Evolutionary conservation across 2,113 vertebrate species (phyloP), one percentile per base, ranked within the genome.

Genomic region (Stomatorhinus ivindoensis): DNA sequence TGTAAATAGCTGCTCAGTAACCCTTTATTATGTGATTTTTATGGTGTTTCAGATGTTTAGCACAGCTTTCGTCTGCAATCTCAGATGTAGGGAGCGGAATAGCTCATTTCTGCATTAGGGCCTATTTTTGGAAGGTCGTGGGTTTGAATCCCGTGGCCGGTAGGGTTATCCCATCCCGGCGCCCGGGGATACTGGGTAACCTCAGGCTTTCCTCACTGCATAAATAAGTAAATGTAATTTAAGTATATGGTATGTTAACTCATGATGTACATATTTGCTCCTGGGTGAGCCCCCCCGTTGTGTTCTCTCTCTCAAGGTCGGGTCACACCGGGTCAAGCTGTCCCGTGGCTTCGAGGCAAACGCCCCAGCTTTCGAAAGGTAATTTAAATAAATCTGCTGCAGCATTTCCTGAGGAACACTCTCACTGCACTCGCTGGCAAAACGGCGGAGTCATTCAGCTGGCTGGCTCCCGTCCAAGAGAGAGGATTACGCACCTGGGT

Each of bases 291-390:
- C 65, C 5, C 19, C 55, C 10, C 11, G 15, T 91, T 91, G 84
- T 91, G 39, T 35, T 35, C 46, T 31, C 17, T 50, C 51, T 90
- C 1, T 92, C 35, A 90, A 99, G 98, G 98, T 99, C 82, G 98
- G 98, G 90, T 99, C 98, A n/a, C 98, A 99, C 93, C 98, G 98
- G 89, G 98, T 99, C 90, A 97, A 98, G 92, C 98, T 99, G 95
- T 99, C 98, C 58, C 95, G 98, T 85, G 98, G 98, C 55, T 99
- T 99, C 87, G 98, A 99, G 93, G 98, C 98, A 0, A 99, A 99
- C 11, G 98, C 98, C 8, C 98, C 98, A 17, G 98, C 98, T 86
- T 99, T 99, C 94, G 98, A 99, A 94, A 98, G 98, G 98, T 99
- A 95, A 93, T 92, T 55, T 90, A 47, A 89, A 88, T 19, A 19